A percentile compares a stretch with the other conserved stretches of the same genome.
These are phyloP conservation scores for Tetranychus truncatus DNA, from an alignment of 2,888 invertebrate species.

Conservation along the genomic window DNA sequence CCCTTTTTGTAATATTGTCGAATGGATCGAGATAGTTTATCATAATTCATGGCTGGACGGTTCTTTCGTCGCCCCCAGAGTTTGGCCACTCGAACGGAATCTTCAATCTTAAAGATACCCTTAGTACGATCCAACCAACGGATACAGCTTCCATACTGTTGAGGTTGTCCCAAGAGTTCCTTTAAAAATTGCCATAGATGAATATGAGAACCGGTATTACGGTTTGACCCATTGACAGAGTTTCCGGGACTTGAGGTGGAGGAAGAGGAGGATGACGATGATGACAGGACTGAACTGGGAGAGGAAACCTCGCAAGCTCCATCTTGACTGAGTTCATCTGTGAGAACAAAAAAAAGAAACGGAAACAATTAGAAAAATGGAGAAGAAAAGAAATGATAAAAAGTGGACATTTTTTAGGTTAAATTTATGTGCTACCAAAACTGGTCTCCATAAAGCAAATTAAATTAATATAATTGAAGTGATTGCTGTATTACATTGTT, in stretches of 20 bases:
- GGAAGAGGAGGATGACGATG: neutral
- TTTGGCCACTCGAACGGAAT: conserved; percentile 87
- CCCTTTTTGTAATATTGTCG: conserved; percentile 98
- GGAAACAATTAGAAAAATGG: too few relatives aligned
- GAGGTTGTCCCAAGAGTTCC: conserved; percentile 72
- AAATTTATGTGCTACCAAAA: too few relatives aligned
- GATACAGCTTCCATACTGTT: conserved; percentile 76
- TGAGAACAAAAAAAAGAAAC: neutral
- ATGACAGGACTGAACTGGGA: neutral
- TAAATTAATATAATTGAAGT: too few relatives aligned
- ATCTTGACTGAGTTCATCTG: conserved; percentile 11
- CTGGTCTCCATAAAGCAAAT: too few relatives aligned
- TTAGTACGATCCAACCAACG: conserved; percentile 85
- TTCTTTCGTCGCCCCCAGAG: conserved; percentile 97
- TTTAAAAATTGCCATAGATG: conserved; percentile 98
- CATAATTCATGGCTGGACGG: conserved; percentile 98
- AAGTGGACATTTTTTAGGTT: neutral
- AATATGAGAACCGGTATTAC: conserved; percentile 49
- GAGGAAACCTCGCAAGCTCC: conserved; percentile 11
- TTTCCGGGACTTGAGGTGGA: neutral
- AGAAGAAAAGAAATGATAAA: neutral
- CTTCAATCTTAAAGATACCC: conserved; percentile 97
- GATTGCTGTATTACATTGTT: too few relatives aligned
- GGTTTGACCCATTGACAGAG: conserved; percentile 1
- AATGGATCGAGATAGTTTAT: conserved; percentile 89